Evolutionary conservation across 2,797 vertebrate genomes (phyloP).

Genomic region (Sebastiscus tertius): DNA sequence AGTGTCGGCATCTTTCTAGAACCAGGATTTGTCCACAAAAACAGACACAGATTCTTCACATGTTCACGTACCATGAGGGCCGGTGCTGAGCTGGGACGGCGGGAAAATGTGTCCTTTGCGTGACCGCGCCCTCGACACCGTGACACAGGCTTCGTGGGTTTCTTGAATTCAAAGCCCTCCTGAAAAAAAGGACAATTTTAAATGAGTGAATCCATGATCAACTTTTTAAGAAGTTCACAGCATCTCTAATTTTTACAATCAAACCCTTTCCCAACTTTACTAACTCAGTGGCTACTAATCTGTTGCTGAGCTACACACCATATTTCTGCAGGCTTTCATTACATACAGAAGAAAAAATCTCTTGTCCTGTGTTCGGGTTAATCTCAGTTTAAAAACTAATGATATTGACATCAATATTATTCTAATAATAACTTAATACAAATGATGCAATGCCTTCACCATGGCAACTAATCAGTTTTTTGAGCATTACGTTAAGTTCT

Average conservation of each 20-base stretch:
- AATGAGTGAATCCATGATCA: not conserved
- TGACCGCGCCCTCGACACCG: constrained; percentile 68
- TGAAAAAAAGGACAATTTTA: constrained; percentile 17
- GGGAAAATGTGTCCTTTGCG: constrained; percentile 77
- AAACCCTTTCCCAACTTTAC: not conserved
- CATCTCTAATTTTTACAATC: no score
- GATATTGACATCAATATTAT: not conserved
- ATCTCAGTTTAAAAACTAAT: not conserved
- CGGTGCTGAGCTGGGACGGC: constrained; percentile 84
- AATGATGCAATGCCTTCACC: constrained; percentile 29
- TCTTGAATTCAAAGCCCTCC: constrained; percentile 89
- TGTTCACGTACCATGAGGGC: constrained; percentile 84
- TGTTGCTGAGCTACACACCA: not conserved
- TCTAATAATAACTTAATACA: not conserved
- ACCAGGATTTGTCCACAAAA: no score
- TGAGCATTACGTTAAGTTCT: not conserved
- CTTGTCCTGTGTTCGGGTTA: not conserved
- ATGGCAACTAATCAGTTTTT: constrained; percentile 12
- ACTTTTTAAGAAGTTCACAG: not conserved
- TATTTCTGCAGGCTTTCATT: not conserved
- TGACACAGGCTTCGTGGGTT: constrained; percentile 82
- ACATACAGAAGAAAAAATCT: not conserved
- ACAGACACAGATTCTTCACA: rapidly evolving
- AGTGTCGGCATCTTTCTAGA: not conserved
- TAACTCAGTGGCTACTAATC: not conserved